These are phyloP conservation scores for Microcebus tavaratra DNA, from an alignment of 2,113 vertebrate species.

Conservation along the genomic window DNA sequence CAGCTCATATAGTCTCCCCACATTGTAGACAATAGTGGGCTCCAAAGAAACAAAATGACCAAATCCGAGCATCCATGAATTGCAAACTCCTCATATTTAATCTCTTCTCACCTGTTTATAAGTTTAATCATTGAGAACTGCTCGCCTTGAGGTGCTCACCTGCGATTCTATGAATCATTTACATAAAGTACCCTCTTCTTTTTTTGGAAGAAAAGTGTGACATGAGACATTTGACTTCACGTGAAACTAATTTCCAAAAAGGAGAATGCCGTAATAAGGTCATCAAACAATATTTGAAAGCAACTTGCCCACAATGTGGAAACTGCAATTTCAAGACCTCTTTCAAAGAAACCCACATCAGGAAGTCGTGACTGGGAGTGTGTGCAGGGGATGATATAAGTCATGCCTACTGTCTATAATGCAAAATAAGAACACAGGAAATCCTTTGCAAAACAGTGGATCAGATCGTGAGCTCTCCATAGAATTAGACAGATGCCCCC, in stretches of 20 bases:
- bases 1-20: background rate
- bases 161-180: background rate
- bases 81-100: background rate
- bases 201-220: background rate
- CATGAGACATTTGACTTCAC: background rate
- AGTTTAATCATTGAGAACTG: background rate
- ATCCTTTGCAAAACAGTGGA: no score
- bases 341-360: constrained; percentile 36
- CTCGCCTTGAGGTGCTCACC: background rate
- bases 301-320: background rate
- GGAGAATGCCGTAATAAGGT: background rate
- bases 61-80: background rate
- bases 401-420: background rate
- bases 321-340: constrained; percentile 1
- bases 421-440: background rate
- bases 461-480: no score
- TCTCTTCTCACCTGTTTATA: background rate
- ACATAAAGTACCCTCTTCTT: background rate
- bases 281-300: constrained; percentile 29
- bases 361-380: background rate
- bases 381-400: background rate
- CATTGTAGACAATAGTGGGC: background rate
- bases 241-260: constrained; percentile 7
- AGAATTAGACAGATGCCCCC: background rate
- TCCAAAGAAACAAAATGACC: background rate